Percentiles rank a stretch among this genome's conserved stretches.
These are phyloP conservation scores for Octodonta nipae DNA, from an alignment of 2,888 invertebrate species.

Conservation along the genomic window DNA sequence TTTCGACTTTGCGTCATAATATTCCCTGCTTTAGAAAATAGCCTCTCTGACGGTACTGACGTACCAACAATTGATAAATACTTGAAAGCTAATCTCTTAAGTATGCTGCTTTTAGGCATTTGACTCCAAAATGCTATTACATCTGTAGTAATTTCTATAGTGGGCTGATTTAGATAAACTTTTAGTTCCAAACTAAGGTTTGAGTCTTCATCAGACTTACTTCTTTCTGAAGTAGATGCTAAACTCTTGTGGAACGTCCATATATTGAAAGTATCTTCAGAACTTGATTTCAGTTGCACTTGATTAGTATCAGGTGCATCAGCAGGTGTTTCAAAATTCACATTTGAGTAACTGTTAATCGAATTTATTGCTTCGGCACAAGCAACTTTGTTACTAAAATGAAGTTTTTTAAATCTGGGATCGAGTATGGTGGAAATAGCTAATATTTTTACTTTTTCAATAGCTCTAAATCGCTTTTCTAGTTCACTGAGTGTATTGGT, in stretches of 20 bases:
- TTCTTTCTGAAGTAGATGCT: no score
- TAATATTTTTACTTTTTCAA: slow-evolving; percentile 7
- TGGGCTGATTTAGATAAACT: slow-evolving; percentile 6
- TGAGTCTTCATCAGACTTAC: background rate
- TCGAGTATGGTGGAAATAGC: slow-evolving; percentile 6
- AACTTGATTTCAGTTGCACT: no score
- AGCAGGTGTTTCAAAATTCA: background rate
- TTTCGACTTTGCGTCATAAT: slow-evolving; percentile 6
- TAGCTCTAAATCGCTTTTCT: slow-evolving; percentile 7
- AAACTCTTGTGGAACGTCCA: no score
- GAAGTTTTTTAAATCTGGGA: slow-evolving; percentile 18
- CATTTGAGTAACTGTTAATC: slow-evolving; percentile 3
- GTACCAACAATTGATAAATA: slow-evolving; percentile 8
- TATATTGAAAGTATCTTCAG: no score
- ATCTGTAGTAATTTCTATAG: slow-evolving; percentile 2
- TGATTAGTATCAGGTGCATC: slow-evolving; percentile 1
- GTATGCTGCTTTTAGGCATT: background rate
- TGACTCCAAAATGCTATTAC: slow-evolving; percentile 5
- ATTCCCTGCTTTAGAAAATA: slow-evolving; percentile 9
- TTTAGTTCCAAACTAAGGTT: slow-evolving; percentile 1
- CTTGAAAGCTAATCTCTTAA: slow-evolving; percentile 5
- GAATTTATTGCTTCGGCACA: slow-evolving; percentile 4
- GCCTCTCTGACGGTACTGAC: slow-evolving; percentile 8
- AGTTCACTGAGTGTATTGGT: slow-evolving; percentile 5
- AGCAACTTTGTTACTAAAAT: slow-evolving; percentile 7